Evolutionary conservation across 1,140 invertebrate genomes (phyloP).

Genomic region (Drosophila lacertosa): DNA sequence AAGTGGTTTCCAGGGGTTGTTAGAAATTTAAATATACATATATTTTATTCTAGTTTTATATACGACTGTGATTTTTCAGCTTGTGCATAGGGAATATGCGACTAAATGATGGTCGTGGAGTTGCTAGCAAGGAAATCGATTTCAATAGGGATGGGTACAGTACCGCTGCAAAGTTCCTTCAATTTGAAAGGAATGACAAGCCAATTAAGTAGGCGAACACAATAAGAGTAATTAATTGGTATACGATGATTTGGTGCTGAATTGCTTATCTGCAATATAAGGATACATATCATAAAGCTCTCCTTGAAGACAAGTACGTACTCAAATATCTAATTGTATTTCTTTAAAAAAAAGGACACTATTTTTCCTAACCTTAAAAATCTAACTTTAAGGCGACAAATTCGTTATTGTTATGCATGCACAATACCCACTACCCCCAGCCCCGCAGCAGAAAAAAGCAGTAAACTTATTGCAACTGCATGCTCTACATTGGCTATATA

Average conservation of each 20-base stretch:
- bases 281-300: neutral
- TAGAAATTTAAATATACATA: too few species aligned
- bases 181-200: neutral
- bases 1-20: too few species aligned
- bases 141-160: neutral
- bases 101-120: too few species aligned
- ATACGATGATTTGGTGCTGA: neutral
- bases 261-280: neutral
- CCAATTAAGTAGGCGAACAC: neutral
- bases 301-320: neutral
- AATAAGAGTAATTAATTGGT: neutral
- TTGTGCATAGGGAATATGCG: neutral
- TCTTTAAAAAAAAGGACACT: neutral
- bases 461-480: slow-evolving; percentile 1
- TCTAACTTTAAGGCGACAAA: neutral
- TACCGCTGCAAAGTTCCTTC: neutral
- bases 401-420: neutral
- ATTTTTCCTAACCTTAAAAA: neutral
- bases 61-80: too few species aligned
- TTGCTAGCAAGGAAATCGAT: neutral
- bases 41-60: too few species aligned
- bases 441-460: neutral
- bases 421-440: neutral
- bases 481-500: neutral
- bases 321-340: neutral